Conservation (phyloP, 2,888 invertebrate genomes). For the Caenorhabditis sp. region DNA sequence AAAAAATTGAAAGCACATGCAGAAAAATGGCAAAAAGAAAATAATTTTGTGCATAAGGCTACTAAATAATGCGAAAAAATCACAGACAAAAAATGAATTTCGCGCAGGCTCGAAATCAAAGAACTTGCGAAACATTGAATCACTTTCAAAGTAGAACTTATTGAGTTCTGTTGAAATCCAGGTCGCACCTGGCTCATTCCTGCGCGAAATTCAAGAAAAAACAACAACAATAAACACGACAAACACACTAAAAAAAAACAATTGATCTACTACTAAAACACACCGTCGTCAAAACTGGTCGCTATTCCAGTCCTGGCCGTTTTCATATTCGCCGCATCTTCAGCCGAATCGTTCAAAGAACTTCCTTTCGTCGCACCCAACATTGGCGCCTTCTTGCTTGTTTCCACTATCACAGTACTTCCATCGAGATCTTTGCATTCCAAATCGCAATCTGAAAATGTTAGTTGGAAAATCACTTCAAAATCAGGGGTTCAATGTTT, state of each 20-base stretch:
- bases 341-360: neutral
- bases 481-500: neutral
- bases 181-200: too few relatives aligned
- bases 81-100: too few relatives aligned
- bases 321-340: conserved; percentile 16
- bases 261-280: conserved; percentile 33
- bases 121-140: too few relatives aligned
- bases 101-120: too few relatives aligned
- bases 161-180: too few relatives aligned
- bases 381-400: conserved; percentile 3
- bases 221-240: conserved; percentile 10
- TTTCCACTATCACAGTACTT: neutral
- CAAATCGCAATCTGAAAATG: conserved; percentile 35
- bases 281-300: conserved; percentile 43
- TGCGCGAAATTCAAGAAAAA: conserved; percentile 1
- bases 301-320: conserved; percentile 21
- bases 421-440: conserved; percentile 27
- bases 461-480: neutral
- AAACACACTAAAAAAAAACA: conserved; percentile 10
- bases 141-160: too few relatives aligned
- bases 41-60: neutral
- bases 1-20: neutral
- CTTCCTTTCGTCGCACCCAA: conserved; percentile 7
- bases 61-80: conserved; percentile 3
- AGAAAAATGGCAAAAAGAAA: conserved; percentile 15